Evolutionary conservation across 2,888 invertebrate species (phyloP).

Genomic region (Eueremaeus valkanovi): DNA sequence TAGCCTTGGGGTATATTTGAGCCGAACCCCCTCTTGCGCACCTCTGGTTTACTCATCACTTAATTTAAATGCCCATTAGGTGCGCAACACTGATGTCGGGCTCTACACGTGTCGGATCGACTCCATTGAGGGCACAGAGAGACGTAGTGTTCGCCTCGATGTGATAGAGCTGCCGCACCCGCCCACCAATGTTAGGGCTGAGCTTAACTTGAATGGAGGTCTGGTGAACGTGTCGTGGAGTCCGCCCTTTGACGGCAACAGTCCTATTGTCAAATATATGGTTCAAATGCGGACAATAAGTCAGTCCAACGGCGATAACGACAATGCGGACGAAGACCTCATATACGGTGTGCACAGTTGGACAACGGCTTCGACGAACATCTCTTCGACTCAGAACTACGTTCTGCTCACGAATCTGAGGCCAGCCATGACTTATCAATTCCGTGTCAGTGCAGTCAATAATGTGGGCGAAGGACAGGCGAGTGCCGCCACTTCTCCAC

Average conservation of each 20-base stretch:
- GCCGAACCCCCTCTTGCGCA: too few relatives aligned
- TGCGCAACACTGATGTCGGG: conserved; percentile 73
- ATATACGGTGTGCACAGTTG: conserved; percentile 62
- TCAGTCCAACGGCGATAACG: not conserved
- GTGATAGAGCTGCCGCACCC: conserved; percentile 94
- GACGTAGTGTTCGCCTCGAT: conserved; percentile 72
- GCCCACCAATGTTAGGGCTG: conserved; percentile 78
- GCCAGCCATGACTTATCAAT: conserved; percentile 83
- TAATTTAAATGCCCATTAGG: too few relatives aligned
- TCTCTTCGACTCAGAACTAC: conserved; percentile 73
- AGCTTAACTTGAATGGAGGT: conserved; percentile 57
- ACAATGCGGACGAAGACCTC: conserved; percentile 44
- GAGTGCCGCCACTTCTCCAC: conserved; percentile 80
- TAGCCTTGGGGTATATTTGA: too few relatives aligned
- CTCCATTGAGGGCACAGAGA: conserved; percentile 86
- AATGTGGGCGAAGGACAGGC: conserved; percentile 90
- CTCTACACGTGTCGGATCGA: conserved; percentile 85
- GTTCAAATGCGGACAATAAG: conserved; percentile 79
- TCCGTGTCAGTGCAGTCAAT: conserved; percentile 93
- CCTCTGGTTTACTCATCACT: too few relatives aligned
- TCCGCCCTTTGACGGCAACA: conserved; percentile 95
- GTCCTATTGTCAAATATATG: conserved; percentile 85
- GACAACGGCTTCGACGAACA: conserved; percentile 80
- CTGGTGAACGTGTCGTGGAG: conserved; percentile 91
- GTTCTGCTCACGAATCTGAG: conserved; percentile 70